Conservation (phyloP, 2,797 vertebrate genomes). For the Borostomias antarcticus region DNA sequence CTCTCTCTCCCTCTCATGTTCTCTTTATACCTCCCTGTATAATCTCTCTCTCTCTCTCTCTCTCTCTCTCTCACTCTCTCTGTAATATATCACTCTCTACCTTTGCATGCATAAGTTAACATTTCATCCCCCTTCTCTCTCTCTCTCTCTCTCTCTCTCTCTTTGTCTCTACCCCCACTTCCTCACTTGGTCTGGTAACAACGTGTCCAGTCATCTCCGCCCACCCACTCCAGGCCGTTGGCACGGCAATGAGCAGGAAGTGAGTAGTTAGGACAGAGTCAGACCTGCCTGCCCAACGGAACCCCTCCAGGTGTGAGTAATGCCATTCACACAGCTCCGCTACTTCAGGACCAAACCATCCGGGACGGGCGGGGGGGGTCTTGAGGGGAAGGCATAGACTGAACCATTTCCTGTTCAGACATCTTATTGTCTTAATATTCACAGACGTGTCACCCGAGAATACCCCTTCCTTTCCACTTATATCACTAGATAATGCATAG, state of each 20-base stretch:
- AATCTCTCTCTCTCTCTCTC: not conserved
- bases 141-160: too few relatives aligned
- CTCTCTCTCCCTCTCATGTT: not conserved
- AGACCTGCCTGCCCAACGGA: slow-evolving; percentile 38
- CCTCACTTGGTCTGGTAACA: slow-evolving; percentile 11
- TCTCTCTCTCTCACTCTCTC: too few relatives aligned
- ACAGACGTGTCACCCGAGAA: too few relatives aligned
- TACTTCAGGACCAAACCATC: not conserved
- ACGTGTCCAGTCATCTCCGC: slow-evolving; percentile 47
- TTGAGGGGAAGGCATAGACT: not conserved
- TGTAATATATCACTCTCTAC: too few relatives aligned
- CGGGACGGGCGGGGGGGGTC: too few relatives aligned
- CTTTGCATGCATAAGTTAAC: too few relatives aligned
- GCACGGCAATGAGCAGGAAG: slow-evolving; percentile 58
- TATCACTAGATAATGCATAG: too few relatives aligned
- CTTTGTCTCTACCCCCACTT: slow-evolving; percentile 28
- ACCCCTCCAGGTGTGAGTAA: slow-evolving; percentile 63
- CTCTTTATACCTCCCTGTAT: not conserved
- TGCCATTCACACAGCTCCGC: not conserved
- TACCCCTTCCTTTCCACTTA: too few relatives aligned
- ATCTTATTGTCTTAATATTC: too few relatives aligned
- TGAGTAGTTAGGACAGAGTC: slow-evolving; percentile 59
- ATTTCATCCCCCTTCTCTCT: not conserved
- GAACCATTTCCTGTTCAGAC: too few relatives aligned
- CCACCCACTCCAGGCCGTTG: slow-evolving; percentile 43